Evolutionary conservation across 1,140 invertebrate species (phyloP).

Genomic region (Grapholita molesta): DNA sequence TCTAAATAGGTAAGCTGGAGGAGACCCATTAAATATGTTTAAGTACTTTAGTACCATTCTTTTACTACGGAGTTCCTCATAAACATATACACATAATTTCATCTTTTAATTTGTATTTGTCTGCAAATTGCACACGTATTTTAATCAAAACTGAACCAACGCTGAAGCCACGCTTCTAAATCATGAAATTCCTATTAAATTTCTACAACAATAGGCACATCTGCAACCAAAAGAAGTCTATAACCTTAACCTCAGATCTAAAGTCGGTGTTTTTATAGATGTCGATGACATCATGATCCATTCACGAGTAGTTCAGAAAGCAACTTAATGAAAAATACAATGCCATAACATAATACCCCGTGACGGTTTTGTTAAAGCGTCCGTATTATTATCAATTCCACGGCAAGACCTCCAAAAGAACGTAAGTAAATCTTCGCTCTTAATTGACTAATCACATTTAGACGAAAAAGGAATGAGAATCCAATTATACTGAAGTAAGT

Average conservation of each 20-base stretch:
- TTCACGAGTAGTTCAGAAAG: constrained; percentile 24
- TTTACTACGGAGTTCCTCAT: no score
- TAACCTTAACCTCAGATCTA: constrained; percentile 17
- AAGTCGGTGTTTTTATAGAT: constrained; percentile 20
- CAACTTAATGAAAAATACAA: constrained; percentile 30
- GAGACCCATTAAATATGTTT: no score
- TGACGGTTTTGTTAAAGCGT: constrained; percentile 41
- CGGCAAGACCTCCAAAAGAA: constrained; percentile 20
- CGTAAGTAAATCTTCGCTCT: not conserved
- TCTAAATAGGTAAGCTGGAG: no score
- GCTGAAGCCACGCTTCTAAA: not conserved
- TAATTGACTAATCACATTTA: constrained; percentile 6
- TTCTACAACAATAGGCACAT: not conserved
- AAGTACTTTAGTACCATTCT: no score
- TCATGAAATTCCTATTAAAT: not conserved
- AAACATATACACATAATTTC: no score
- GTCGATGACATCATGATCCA: constrained; percentile 35
- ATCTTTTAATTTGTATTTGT: not conserved
- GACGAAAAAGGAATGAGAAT: not conserved
- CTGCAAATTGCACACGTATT: not conserved
- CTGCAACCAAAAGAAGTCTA: constrained; percentile 12
- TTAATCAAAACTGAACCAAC: not conserved
- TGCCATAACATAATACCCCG: constrained; percentile 38
- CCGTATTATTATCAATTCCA: constrained; percentile 54
- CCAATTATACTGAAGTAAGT: not conserved